Evolutionary conservation across 2,797 vertebrate species (phyloP), one percentile per base, ranked within the genome.

Genomic region (Tachyglossus aculeatus): DNA sequence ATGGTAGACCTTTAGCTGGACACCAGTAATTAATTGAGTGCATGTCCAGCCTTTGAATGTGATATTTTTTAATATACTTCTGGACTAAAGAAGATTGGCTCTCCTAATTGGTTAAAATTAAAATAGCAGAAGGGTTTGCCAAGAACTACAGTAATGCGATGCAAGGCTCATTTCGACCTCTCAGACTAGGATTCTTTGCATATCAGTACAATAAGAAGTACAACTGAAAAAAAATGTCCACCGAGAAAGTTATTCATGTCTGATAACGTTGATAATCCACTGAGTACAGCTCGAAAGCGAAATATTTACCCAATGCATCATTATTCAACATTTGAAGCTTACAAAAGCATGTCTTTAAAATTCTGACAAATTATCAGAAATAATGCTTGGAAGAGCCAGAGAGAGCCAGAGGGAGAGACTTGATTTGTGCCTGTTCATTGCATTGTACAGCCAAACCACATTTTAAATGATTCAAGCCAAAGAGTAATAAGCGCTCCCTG

Each of bases 91-190:
- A 82, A 92, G 83, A 84, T 69, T 85, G 88, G 71, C 81, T 90
- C 67, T 86, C 88, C 81, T 92, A 92, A 94, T 91, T 90, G 87
- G 83, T 78, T 89, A 82, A 82, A 86, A 92, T 91, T 88, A 90
- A 90, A 91, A 86, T 0, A 18, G 69, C 7, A 14, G 84, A 64
- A 81, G 75, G 50, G 81, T 89, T 85, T 80, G 86, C 86, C 80
- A 83, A 85, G 87, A 84, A 87, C 27, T 1, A 36, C 72, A 2
- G 1, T 44, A 58, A 77, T 74, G 78, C 45, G 74, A 64, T 66
- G 63, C 69, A 33, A 29, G 47, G 56, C 80, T 81, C 71, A 25
- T 66, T 83, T 77, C 75, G 77, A 65, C 65, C 76, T 61, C 32
- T 9, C 77, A 78, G 50, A 80, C 71, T 61, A 44, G 56, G 77